Evolutionary conservation across 2,113 vertebrate species (phyloP).

Genomic region (Sisor rabdophorus): DNA sequence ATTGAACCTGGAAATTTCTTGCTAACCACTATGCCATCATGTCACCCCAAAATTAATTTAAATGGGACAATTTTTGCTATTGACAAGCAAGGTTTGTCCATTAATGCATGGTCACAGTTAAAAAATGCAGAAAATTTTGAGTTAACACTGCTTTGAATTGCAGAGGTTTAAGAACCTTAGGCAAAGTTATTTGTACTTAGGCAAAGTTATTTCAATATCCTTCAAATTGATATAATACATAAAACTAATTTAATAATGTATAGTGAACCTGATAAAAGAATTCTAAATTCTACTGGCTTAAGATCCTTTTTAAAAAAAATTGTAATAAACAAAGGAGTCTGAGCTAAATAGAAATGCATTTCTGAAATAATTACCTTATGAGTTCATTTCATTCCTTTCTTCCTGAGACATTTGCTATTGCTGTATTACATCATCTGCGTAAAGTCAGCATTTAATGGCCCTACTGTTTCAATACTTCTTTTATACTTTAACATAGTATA

Average conservation of each 20-base stretch:
- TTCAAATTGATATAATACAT: constrained; percentile 36
- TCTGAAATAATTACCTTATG: constrained; percentile 49
- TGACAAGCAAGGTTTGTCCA: not conserved
- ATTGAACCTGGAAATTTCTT: too few relatives aligned
- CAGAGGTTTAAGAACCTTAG: not conserved
- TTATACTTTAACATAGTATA: constrained; percentile 62
- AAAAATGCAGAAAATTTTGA: not conserved
- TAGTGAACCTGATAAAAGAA: constrained; percentile 42
- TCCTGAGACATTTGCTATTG: constrained; percentile 59
- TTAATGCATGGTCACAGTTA: not conserved
- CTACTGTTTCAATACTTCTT: constrained; percentile 66
- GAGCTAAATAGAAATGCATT: constrained; percentile 49
- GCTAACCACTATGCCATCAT: too few relatives aligned
- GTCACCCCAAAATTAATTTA: too few relatives aligned
- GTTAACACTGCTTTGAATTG: not conserved
- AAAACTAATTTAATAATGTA: constrained; percentile 57
- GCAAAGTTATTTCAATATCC: constrained; percentile 20
- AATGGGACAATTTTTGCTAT: not conserved
- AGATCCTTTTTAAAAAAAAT: constrained; percentile 52
- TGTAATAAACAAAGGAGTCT: constrained; percentile 22
- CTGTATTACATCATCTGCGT: constrained; percentile 67
- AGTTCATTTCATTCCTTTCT: constrained; percentile 33
- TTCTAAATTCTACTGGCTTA: constrained; percentile 44
- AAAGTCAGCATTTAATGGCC: constrained; percentile 57
- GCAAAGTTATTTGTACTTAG: not conserved